Conservation (phyloP, 2,888 invertebrate species). For the Epirrhoe alternata region DNA sequence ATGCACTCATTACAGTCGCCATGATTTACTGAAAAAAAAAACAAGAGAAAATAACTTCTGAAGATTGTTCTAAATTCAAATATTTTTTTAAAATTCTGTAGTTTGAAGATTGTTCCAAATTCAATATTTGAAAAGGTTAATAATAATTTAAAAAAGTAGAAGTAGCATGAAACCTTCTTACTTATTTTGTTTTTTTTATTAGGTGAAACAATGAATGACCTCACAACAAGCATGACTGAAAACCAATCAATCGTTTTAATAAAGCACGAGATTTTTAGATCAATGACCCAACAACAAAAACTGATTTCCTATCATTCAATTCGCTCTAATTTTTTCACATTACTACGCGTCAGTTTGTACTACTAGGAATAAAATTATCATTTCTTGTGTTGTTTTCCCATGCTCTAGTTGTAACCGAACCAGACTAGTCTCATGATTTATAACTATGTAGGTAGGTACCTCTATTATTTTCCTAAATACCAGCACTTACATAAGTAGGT, state of each 20-base stretch:
- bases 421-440: constrained; percentile 26
- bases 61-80: background rate
- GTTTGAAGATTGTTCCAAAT: too few species aligned
- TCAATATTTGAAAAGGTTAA: too few species aligned
- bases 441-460: background rate
- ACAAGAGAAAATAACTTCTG: background rate
- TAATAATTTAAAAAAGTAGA: too few species aligned
- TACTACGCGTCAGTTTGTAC: constrained; percentile 15
- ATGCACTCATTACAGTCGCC: too few species aligned
- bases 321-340: constrained; percentile 33
- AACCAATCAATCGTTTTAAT: constrained; percentile 16
- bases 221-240: constrained; percentile 6
- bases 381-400: constrained; percentile 27
- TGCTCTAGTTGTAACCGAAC: constrained; percentile 30
- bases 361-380: constrained; percentile 25
- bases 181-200: background rate
- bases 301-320: constrained; percentile 34
- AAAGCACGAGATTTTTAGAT: background rate
- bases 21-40: too few species aligned
- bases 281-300: constrained; percentile 21
- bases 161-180: too few species aligned
- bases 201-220: background rate
- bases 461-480: background rate
- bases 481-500: too few species aligned
- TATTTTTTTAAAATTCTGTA: background rate